These are phyloP conservation scores for Gadus chalcogrammus DNA, from an alignment of 2,113 vertebrate genomes.

Conservation along the genomic window DNA sequence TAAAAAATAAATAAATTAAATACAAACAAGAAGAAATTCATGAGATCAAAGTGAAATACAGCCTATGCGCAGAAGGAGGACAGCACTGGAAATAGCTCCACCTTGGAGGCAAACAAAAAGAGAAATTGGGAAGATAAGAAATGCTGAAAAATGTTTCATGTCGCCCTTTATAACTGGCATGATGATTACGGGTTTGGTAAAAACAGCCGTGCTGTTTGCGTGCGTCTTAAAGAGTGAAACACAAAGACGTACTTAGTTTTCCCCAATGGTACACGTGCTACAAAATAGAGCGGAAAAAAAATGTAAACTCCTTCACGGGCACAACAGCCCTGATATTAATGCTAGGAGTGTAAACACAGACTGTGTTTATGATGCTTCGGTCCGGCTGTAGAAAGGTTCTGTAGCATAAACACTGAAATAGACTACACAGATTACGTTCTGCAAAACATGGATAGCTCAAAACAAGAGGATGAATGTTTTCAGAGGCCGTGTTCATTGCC, in stretches of 20 bases:
- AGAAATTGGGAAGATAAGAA: background rate
- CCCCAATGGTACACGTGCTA: no score
- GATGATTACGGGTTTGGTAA: background rate
- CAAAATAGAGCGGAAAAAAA: no score
- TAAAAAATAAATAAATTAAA: no score
- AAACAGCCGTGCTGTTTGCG: no score
- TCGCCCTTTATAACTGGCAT: background rate
- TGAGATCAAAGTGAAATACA: slow-evolving; percentile 31
- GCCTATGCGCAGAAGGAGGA: slow-evolving; percentile 1
- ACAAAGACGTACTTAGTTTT: no score
- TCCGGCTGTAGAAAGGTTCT: no score
- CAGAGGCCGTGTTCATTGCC: slow-evolving; percentile 47
- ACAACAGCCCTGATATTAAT: no score
- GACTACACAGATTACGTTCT: background rate
- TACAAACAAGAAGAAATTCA: slow-evolving; percentile 7
- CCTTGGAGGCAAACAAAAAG: slow-evolving; percentile 5
- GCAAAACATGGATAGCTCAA: background rate
- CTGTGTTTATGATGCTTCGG: no score
- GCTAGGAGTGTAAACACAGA: no score
- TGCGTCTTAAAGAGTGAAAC: no score
- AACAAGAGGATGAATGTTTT: background rate
- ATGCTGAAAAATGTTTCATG: background rate
- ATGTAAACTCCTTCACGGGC: no score
- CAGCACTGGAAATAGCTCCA: slow-evolving; percentile 17
- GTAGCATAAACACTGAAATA: background rate